Conservation (phyloP, 1,140 invertebrate genomes). For the Drosophila seguyi region DNA sequence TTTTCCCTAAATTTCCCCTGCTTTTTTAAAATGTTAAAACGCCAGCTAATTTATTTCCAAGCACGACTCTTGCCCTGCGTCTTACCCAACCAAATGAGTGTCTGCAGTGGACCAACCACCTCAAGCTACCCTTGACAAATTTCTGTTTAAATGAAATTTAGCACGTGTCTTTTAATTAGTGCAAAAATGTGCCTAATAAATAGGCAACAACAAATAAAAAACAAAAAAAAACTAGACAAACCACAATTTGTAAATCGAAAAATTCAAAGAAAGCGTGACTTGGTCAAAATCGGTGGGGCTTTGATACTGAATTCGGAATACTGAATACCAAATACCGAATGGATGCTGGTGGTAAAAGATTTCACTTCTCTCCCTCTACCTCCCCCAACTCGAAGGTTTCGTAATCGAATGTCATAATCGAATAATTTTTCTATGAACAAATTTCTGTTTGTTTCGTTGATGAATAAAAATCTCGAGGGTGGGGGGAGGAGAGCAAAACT, state of each 20-base stretch:
- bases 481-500: neutral
- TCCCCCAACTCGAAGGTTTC: constrained; percentile 52
- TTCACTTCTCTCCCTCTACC: constrained; percentile 30
- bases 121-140: constrained; percentile 59
- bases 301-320: constrained; percentile 6
- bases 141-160: constrained; percentile 55
- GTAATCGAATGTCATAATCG: constrained; percentile 76
- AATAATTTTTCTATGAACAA: constrained; percentile 52
- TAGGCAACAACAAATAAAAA: neutral
- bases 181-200: constrained; percentile 44
- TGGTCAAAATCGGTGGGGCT: constrained; percentile 25
- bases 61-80: neutral
- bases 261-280: constrained; percentile 72
- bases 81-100: constrained; percentile 31
- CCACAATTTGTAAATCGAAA: constrained; percentile 9
- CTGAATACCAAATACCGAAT: constrained; percentile 13
- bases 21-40: neutral
- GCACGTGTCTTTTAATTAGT: constrained; percentile 74
- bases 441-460: constrained; percentile 48
- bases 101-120: neutral
- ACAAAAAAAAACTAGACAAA: neutral
- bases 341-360: constrained; percentile 37
- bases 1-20: neutral
- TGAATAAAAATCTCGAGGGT: constrained; percentile 26
- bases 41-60: neutral